Evolutionary conservation across 2,888 invertebrate genomes (phyloP).

Genomic region (Chrysina gloriosa): DNA sequence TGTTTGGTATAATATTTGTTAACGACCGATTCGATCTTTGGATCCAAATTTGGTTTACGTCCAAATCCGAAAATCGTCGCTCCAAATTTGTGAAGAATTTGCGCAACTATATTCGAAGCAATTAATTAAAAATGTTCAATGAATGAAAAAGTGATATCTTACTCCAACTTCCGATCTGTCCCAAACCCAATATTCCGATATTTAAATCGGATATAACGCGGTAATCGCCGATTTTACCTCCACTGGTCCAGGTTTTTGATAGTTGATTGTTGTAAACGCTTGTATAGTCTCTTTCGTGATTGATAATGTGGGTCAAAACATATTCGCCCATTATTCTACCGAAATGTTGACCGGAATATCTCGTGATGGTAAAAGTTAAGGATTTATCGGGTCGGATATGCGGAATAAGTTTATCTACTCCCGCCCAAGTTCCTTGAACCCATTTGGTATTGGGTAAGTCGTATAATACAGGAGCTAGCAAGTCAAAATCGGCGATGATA

Average conservation of each 20-base stretch:
- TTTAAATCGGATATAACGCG: slow-evolving; percentile 65
- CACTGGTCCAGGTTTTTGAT: slow-evolving; percentile 57
- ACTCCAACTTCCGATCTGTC: slow-evolving; percentile 66
- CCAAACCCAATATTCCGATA: slow-evolving; percentile 69
- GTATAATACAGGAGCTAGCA: slow-evolving; percentile 61
- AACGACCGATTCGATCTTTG: background rate
- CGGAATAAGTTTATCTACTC: slow-evolving; percentile 60
- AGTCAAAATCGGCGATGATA: slow-evolving; percentile 63
- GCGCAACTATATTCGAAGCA: slow-evolving; percentile 26
- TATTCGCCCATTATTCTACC: slow-evolving; percentile 68
- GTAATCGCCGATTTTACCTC: slow-evolving; percentile 57
- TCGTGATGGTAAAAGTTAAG: slow-evolving; percentile 58
- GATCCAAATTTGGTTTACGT: slow-evolving; percentile 38
- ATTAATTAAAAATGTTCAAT: background rate
- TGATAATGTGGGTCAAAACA: slow-evolving; percentile 65
- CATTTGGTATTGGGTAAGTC: slow-evolving; percentile 63
- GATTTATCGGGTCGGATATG: slow-evolving; percentile 53
- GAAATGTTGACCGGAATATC: slow-evolving; percentile 65
- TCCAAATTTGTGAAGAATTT: slow-evolving; percentile 37
- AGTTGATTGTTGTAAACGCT: slow-evolving; percentile 61
- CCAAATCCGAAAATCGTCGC: slow-evolving; percentile 38
- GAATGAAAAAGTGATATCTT: background rate
- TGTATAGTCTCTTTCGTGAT: slow-evolving; percentile 64
- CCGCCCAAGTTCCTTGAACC: slow-evolving; percentile 67
- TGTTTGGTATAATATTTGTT: slow-evolving; percentile 24